A percentile compares a stretch with the other conserved stretches of the same genome.
phyloP scores from a whole-genome alignment of 2,888 invertebrate species.

The Drosophila eohydei region DNA sequence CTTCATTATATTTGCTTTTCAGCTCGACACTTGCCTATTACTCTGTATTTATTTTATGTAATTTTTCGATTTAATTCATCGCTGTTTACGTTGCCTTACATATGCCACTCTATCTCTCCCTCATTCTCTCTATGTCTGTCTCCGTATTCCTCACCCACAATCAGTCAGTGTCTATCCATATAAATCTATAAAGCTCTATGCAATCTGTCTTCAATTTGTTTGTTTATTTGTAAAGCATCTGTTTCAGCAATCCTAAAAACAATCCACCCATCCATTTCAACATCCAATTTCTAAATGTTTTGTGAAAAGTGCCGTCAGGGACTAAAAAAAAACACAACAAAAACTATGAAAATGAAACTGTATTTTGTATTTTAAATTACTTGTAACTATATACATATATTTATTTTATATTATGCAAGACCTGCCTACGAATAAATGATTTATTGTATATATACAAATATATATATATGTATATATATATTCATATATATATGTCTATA shows the following conservation, averaged over 20 bases:
- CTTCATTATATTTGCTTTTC: conserved; percentile 54
- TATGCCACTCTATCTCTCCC: conserved; percentile 1
- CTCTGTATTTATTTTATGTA: conserved; percentile 53
- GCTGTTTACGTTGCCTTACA: conserved; percentile 24
- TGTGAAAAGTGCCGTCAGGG: conserved; percentile 69
- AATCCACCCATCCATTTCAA: conserved; percentile 26
- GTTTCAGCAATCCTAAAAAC: conserved; percentile 21
- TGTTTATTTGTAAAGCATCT: conserved; percentile 34
- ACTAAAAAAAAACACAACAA: conserved; percentile 34
- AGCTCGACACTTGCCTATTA: conserved; percentile 62
- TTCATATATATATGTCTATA: conserved; percentile 67
- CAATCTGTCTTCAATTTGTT: conserved; percentile 27
- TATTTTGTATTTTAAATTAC: conserved; percentile 80
- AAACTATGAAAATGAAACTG: conserved; percentile 76
- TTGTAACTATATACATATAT: conserved; percentile 80
- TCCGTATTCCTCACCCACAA: background rate
- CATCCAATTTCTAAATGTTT: conserved; percentile 50
- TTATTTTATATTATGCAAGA: conserved; percentile 81
- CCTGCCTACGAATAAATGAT: conserved; percentile 81
- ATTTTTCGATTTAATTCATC: conserved; percentile 44
- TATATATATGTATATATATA: conserved; percentile 69
- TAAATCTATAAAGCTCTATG: conserved; percentile 13
- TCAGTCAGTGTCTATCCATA: background rate
- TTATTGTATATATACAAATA: conserved; percentile 74
- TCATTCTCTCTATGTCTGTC: background rate